A percentile compares a stretch with the other conserved stretches of the same genome.
Evolutionary conservation across 1,140 invertebrate species (phyloP).

Genomic region (Drosophila chauvacae): DNA sequence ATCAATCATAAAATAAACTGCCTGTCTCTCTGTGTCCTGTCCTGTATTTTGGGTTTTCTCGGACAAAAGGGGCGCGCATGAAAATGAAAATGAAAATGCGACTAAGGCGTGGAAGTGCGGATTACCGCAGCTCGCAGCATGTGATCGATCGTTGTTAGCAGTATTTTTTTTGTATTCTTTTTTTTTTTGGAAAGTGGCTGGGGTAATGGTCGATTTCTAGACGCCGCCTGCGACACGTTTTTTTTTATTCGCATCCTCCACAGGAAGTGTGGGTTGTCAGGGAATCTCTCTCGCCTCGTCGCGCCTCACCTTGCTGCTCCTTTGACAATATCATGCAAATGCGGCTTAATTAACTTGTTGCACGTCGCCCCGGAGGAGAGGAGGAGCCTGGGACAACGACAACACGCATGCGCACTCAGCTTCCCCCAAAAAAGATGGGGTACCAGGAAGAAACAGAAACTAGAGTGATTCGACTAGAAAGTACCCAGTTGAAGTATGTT

Average conservation of each 20-base stretch:
- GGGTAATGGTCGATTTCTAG: constrained; percentile 35
- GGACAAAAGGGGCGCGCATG: constrained; percentile 73
- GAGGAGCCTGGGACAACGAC: constrained; percentile 31
- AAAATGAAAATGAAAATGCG: constrained; percentile 80
- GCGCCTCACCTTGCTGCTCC: not conserved
- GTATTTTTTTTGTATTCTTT: not conserved
- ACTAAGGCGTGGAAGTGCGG: constrained; percentile 80
- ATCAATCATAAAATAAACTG: constrained; percentile 83
- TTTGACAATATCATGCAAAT: constrained; percentile 70
- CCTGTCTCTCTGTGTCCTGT: constrained; percentile 55
- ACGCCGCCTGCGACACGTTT: constrained; percentile 78
- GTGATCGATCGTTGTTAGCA: constrained; percentile 71
- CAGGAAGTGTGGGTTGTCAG: constrained; percentile 79
- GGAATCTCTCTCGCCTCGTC: constrained; percentile 17
- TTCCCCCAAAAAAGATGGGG: constrained; percentile 14
- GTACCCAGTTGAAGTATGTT: not conserved
- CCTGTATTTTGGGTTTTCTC: constrained; percentile 53
- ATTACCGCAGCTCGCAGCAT: constrained; percentile 81
- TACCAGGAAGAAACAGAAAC: not conserved
- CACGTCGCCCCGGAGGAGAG: constrained; percentile 67
- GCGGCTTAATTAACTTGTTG: constrained; percentile 83
- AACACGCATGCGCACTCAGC: constrained; percentile 77
- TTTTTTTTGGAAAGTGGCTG: constrained; percentile 22
- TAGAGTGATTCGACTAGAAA: not conserved
- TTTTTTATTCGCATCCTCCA: constrained; percentile 36